A percentile compares a stretch with the other conserved stretches of the same genome.
These are phyloP conservation scores for Parnassius apollo DNA, from an alignment of 2,888 invertebrate genomes.

Conservation along the genomic window DNA sequence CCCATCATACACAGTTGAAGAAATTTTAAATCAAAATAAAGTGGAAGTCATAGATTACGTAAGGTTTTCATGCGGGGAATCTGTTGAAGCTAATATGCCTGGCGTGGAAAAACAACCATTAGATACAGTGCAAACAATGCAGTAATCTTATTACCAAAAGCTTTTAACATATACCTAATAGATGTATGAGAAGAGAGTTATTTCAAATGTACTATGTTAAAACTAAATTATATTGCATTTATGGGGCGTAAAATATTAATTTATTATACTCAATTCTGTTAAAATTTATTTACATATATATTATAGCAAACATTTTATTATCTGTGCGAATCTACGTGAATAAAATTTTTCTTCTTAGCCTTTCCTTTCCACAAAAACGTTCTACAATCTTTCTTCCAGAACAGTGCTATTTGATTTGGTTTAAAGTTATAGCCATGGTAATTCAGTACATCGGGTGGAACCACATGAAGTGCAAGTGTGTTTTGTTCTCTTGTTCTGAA, in stretches of 20 bases:
- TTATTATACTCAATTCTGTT: conserved; percentile 13
- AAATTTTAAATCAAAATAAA: conserved; percentile 84
- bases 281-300: conserved; percentile 21
- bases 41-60: conserved; percentile 89
- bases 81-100: conserved; percentile 56
- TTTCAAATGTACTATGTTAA: conserved; percentile 13
- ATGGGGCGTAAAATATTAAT: conserved; percentile 35
- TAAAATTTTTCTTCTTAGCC: conserved; percentile 49
- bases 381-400: conserved; percentile 86
- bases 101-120: conserved; percentile 77
- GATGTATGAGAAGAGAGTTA: conserved; percentile 3
- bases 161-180: background rate
- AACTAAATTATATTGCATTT: conserved; percentile 40
- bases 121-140: conserved; percentile 83
- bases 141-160: conserved; percentile 54
- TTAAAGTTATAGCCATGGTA: conserved; percentile 80
- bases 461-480: conserved; percentile 68
- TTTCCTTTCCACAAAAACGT: conserved; percentile 83
- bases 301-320: conserved; percentile 11
- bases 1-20: conserved; percentile 86
- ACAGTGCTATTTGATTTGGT: conserved; percentile 81
- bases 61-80: conserved; percentile 93
- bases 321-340: conserved; percentile 29
- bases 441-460: conserved; percentile 76
- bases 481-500: conserved; percentile 69